These are phyloP conservation scores for Tetragnatha montana DNA, from an alignment of 2,888 invertebrate genomes.

Conservation along the genomic window DNA sequence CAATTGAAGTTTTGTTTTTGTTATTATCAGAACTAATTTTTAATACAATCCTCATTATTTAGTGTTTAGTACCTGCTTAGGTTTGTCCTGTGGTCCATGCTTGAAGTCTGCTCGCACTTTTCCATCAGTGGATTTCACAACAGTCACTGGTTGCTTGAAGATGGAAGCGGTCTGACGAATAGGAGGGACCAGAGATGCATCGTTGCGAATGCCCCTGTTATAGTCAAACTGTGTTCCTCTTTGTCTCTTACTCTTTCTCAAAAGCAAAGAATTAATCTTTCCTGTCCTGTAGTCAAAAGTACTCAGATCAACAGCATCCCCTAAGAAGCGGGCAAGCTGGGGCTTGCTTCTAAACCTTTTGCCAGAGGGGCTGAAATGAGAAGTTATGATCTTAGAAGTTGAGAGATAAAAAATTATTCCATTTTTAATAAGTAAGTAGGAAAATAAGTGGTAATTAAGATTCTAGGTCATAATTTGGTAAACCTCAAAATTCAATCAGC, in stretches of 20 bases:
- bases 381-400: no score
- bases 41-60: not conserved
- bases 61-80: conserved; percentile 69
- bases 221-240: conserved; percentile 83
- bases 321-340: conserved; percentile 86
- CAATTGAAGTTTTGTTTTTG: not conserved
- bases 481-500: no score
- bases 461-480: no score
- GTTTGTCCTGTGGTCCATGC: conserved; percentile 87
- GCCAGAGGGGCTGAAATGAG: conserved; percentile 84
- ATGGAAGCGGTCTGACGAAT: conserved; percentile 98
- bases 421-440: no score
- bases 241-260: conserved; percentile 84
- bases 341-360: conserved; percentile 89
- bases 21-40: not conserved
- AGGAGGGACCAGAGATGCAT: conserved; percentile 93
- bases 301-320: conserved; percentile 86
- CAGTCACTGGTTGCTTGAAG: conserved; percentile 98
- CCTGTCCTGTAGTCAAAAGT: conserved; percentile 89
- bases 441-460: no score
- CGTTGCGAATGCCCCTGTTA: conserved; percentile 87
- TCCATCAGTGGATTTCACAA: conserved; percentile 88
- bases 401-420: no score
- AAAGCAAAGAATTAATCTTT: conserved; percentile 83
- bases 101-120: conserved; percentile 92